These are phyloP conservation scores for Thalassophryne amazonica DNA, from an alignment of 2,797 vertebrate genomes.

Conservation along the genomic window DNA sequence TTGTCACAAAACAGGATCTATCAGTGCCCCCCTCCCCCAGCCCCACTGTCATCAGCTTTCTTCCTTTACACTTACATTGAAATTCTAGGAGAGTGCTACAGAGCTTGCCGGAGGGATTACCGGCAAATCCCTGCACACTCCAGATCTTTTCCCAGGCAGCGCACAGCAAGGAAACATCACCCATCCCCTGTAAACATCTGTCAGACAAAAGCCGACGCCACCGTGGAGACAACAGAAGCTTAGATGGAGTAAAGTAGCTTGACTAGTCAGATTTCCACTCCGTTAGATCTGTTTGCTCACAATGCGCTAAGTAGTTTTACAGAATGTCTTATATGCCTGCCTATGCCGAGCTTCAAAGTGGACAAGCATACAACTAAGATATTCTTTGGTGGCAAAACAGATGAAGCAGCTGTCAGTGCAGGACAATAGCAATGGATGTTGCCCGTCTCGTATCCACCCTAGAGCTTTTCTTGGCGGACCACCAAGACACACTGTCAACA, in stretches of 20 bases:
- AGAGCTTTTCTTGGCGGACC: background rate
- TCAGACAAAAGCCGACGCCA: constrained; percentile 69
- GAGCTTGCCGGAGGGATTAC: constrained; percentile 71
- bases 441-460: background rate
- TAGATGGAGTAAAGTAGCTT: constrained; percentile 55
- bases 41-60: constrained; percentile 52
- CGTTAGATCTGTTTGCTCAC: constrained; percentile 51
- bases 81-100: constrained; percentile 56
- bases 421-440: background rate
- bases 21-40: constrained; percentile 12
- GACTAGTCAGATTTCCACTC: constrained; percentile 56
- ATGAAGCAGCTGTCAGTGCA: constrained; percentile 8
- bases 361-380: constrained; percentile 18
- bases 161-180: constrained; percentile 56
- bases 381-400: constrained; percentile 6
- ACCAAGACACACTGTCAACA: background rate
- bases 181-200: constrained; percentile 75
- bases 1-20: constrained; percentile 31
- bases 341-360: constrained; percentile 27
- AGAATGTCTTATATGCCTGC: constrained; percentile 3
- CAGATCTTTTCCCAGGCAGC: constrained; percentile 75
- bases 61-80: constrained; percentile 63
- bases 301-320: constrained; percentile 47
- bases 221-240: constrained; percentile 62
- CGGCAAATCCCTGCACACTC: constrained; percentile 70